Evolutionary conservation across 1,140 invertebrate genomes (phyloP).

Genomic region (Zaprionus ornatus): DNA sequence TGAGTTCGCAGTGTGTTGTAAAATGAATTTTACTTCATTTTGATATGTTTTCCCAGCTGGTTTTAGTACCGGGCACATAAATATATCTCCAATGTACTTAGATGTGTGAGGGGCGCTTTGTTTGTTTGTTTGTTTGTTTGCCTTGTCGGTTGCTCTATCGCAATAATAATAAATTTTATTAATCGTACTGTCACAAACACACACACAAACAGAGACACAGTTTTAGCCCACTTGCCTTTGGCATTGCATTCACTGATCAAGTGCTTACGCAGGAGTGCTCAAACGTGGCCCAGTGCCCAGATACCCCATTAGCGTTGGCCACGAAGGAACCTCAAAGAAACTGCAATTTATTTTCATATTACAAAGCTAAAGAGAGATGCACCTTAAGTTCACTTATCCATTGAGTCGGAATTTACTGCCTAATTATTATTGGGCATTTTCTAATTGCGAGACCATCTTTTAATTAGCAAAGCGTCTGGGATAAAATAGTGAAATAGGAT

Average conservation of each 20-base stretch:
- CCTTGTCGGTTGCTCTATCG: constrained; percentile 57
- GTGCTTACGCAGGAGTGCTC: constrained; percentile 28
- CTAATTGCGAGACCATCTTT: constrained; percentile 48
- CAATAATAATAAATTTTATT: constrained; percentile 82
- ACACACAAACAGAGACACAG: constrained; percentile 19
- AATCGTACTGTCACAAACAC: constrained; percentile 66
- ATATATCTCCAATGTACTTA: constrained; percentile 56
- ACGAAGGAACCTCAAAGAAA: not conserved
- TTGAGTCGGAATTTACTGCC: constrained; percentile 52
- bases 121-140: constrained; percentile 55
- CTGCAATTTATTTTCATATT: constrained; percentile 69
- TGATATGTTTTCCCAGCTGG: constrained; percentile 77
- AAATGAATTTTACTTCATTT: constrained; percentile 83
- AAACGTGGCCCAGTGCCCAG: constrained; percentile 42
- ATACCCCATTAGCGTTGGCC: not conserved
- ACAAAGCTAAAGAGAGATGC: not conserved
- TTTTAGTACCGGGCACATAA: constrained; percentile 60
- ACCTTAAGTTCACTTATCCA: not conserved
- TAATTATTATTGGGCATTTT: constrained; percentile 59
- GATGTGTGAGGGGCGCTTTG: constrained; percentile 50
- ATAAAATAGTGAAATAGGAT: not conserved
- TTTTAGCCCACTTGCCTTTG: not conserved
- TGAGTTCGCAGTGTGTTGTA: constrained; percentile 58
- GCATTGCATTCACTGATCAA: constrained; percentile 24
- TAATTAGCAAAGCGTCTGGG: not conserved